Evolutionary conservation across 2,113 vertebrate genomes (phyloP), one percentile per base, ranked within the genome.

Genomic region (Raja brachyura): DNA sequence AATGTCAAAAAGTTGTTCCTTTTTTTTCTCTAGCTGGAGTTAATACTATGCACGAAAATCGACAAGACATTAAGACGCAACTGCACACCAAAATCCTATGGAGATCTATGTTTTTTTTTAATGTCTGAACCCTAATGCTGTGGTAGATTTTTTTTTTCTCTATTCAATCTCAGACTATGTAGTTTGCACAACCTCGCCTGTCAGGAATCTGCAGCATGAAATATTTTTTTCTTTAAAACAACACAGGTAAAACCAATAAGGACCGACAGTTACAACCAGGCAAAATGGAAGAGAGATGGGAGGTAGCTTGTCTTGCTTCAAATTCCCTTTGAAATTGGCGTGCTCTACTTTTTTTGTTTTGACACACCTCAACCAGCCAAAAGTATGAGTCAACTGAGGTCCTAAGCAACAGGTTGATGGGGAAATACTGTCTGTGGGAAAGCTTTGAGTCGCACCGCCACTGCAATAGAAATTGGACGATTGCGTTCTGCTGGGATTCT

Each of bases 241-340:
- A 97, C 96, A 97, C 96, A 97, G 97, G 96, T 96, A 97, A 97
- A 95, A 96, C 96, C 96, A 95, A 95, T 94, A 95, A 96, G 94
- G 96, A 96, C 95, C 95, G 96, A 97, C 96, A 97, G 95, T 96
- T 96, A 96, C 94, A 96, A 97, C 96, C 96, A 96, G 96, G 95
- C 95, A 95, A 96, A 96, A 94, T 74, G 0, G 92, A 95, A 97
- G 96, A 95, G 94, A 54, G 95, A 96, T 96, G 95, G 96, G 96
- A 97, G 96, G 96, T 96, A 97, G 96, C 96, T 96, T 95, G 96
- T 95, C 95, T 95, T 94, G 95, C 95, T 95, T 96, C 94, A 95
- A 95, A 95, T 95, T 95, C 95, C 95, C 63, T 93, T 93, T 93
- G 93, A 93, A 93, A 85, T 73, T 63, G 39, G 61, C 68, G 31